Percentiles rank a stretch among this genome's conserved stretches.
Evolutionary conservation across 2,888 invertebrate genomes (phyloP).

Genomic region (Drosophila algonquin): DNA sequence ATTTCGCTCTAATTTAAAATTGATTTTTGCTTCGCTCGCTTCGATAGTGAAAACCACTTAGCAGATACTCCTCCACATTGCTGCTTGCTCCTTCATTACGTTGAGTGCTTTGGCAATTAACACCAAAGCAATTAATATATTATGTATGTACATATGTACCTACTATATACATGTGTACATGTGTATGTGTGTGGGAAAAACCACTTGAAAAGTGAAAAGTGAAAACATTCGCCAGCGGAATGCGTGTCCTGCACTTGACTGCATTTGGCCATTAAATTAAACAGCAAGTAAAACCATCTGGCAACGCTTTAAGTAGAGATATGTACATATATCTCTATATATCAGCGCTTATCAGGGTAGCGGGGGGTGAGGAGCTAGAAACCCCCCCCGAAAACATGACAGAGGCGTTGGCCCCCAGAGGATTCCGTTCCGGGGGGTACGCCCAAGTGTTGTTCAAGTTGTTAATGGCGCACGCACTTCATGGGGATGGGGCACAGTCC

Average conservation of each 20-base stretch:
- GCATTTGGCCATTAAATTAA: neutral
- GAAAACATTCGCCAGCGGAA: slow-evolving; percentile 4
- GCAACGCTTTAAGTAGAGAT: too few species aligned
- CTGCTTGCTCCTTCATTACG: slow-evolving; percentile 32
- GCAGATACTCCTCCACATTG: neutral
- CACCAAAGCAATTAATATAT: slow-evolving; percentile 26
- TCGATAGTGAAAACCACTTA: slow-evolving; percentile 6
- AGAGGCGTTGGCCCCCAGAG: slow-evolving; percentile 4
- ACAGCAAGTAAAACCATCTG: neutral
- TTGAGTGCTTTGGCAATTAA: slow-evolving; percentile 39
- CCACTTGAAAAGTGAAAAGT: slow-evolving; percentile 19
- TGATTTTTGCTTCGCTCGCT: slow-evolving; percentile 58
- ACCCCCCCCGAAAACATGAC: neutral
- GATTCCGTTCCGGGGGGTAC: slow-evolving; percentile 56
- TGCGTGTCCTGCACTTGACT: neutral
- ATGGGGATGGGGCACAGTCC: neutral
- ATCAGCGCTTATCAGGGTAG: too few species aligned
- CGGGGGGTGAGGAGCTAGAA: neutral
- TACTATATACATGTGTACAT: neutral
- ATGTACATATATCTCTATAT: too few species aligned
- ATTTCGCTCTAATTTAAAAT: slow-evolving; percentile 71
- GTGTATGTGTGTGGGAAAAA: neutral
- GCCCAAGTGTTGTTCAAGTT: slow-evolving; percentile 76
- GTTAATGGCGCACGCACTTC: slow-evolving; percentile 61
- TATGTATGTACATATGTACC: slow-evolving; percentile 4